Evolutionary conservation across 2,888 invertebrate species (phyloP).

Genomic region (Tetramorium bicarinatum): DNA sequence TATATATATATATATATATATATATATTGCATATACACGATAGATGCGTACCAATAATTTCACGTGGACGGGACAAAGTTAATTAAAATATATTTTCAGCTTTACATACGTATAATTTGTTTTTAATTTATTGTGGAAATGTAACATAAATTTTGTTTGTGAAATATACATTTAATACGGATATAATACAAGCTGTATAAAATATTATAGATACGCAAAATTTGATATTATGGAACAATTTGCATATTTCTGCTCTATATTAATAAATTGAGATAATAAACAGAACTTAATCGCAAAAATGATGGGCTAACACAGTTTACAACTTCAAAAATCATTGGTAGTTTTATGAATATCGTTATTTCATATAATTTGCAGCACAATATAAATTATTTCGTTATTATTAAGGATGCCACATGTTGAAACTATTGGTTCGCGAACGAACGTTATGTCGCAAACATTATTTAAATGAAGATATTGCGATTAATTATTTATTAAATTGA

Average conservation of each 20-base stretch:
- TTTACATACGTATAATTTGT: constrained; percentile 25
- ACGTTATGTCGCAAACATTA: constrained; percentile 19
- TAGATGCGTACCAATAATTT: constrained; percentile 40
- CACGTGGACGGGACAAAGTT: constrained; percentile 27
- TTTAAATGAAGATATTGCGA: constrained; percentile 16
- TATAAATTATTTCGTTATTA: not conserved
- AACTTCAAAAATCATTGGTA: not conserved
- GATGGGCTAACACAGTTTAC: not conserved
- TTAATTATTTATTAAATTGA: constrained; percentile 43
- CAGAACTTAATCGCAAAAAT: not conserved
- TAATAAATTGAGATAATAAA: constrained; percentile 22
- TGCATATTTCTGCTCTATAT: not conserved
- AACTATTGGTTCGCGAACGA: constrained; percentile 44
- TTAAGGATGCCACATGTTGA: constrained; percentile 31
- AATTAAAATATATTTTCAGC: constrained; percentile 42
- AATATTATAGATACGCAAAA: constrained; percentile 9
- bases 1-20: too few relatives aligned
- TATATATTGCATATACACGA: not conserved
- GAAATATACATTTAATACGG: not conserved
- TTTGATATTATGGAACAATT: not conserved
- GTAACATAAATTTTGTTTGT: constrained; percentile 24
- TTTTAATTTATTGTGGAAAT: constrained; percentile 17
- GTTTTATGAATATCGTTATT: constrained; percentile 15
- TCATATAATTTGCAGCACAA: constrained; percentile 4
- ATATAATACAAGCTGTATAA: not conserved